Percentiles rank a stretch among this genome's conserved stretches.
phyloP scores from a whole-genome alignment of 2,113 vertebrate genomes.

The Elaphurus davidianus region DNA sequence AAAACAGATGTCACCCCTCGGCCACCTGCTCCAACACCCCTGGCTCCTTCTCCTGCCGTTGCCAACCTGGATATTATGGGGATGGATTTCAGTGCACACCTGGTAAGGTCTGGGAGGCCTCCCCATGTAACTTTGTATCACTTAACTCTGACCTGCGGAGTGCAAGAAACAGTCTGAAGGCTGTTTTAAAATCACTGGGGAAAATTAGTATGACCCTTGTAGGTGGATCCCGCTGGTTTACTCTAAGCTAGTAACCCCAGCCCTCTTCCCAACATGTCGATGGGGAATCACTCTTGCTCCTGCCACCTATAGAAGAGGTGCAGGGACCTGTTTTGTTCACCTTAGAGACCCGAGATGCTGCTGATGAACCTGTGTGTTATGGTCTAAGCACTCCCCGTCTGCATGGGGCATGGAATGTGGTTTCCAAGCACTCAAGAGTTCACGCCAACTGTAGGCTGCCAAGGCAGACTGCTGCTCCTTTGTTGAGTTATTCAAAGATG shows the following conservation, averaged over 20 bases:
- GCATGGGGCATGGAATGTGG: not conserved
- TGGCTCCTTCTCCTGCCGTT: constrained; percentile 91
- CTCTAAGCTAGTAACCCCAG: not conserved
- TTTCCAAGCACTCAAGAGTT: not conserved
- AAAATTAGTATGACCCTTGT: not conserved
- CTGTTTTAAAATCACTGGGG: not conserved
- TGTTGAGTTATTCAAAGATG: not conserved
- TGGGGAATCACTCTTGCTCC: not conserved
- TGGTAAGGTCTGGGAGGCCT: constrained; percentile 78
- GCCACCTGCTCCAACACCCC: constrained; percentile 86
- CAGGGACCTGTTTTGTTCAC: not conserved
- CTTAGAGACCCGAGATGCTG: not conserved
- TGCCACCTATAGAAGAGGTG: not conserved
- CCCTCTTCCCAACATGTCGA: not conserved
- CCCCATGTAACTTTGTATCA: not conserved
- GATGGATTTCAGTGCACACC: constrained; percentile 89
- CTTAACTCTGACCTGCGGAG: not conserved
- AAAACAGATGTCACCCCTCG: constrained; percentile 84
- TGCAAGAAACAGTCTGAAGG: not conserved
- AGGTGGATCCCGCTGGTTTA: not conserved
- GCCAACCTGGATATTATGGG: constrained; percentile 84
- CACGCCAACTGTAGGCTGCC: not conserved
- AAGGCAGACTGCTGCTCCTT: not conserved
- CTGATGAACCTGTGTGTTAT: not conserved
- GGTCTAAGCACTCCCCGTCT: not conserved